Conservation (phyloP, 2,888 invertebrate species). For the Pherbina coryleti region DNA sequence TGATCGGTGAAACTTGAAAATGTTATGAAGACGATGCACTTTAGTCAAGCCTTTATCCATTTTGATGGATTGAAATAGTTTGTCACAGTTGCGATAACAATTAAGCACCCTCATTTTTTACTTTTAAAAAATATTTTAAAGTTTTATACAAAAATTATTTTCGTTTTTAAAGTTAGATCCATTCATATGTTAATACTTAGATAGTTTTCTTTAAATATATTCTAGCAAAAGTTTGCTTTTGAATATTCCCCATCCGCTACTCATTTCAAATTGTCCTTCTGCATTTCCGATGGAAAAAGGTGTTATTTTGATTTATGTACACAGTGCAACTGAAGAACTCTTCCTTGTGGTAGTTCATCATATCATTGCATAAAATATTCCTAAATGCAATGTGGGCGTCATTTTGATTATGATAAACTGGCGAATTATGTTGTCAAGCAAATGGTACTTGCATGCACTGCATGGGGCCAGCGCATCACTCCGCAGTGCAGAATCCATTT, state of each 20-base stretch:
- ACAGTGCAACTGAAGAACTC: not conserved
- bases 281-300: not conserved
- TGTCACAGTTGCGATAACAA: too few species aligned
- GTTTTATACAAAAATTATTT: too few species aligned
- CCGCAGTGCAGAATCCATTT: not conserved
- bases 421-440: conserved; percentile 61
- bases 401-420: conserved; percentile 58
- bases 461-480: conserved; percentile 2
- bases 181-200: too few species aligned
- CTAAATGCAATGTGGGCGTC: conserved; percentile 49
- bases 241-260: not conserved
- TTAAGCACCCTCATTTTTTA: too few species aligned
- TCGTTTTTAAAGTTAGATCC: too few species aligned
- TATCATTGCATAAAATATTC: conserved; percentile 25
- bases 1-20: too few species aligned
- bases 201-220: too few species aligned
- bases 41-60: too few species aligned
- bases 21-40: too few species aligned
- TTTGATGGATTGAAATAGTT: too few species aligned
- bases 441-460: conserved; percentile 36
- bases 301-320: conserved; percentile 32
- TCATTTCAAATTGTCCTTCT: not conserved
- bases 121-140: too few species aligned
- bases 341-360: conserved; percentile 20
- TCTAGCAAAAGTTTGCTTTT: not conserved